Percentiles rank a stretch among this genome's conserved stretches.
Conservation (phyloP, 2,113 vertebrate genomes). For the Eptesicus fuscus region DNA sequence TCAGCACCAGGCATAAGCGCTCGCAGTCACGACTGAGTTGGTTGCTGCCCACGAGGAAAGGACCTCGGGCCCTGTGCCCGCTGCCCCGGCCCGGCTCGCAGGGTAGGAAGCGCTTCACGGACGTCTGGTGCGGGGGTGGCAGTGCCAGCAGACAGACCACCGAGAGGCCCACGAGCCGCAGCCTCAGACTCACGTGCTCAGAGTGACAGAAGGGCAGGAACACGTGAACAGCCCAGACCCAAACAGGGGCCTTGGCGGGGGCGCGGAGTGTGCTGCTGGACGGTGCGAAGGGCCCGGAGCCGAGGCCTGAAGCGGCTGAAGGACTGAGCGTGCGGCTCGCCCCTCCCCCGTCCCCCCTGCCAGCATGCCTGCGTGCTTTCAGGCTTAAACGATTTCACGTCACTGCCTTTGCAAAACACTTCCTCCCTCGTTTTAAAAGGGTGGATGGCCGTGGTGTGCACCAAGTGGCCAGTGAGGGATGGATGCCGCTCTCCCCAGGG, state of each 20-base stretch:
- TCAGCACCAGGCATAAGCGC: background rate
- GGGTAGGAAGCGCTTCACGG: fast-evolving
- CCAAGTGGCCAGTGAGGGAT: fast-evolving
- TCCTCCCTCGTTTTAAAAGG: background rate
- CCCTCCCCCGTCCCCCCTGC: too few species aligned
- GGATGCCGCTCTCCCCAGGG: background rate
- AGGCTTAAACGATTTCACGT: background rate
- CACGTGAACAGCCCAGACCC: fast-evolving
- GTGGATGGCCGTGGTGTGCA: fast-evolving
- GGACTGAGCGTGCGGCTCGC: too few species aligned
- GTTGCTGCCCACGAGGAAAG: background rate
- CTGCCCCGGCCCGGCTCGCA: fast-evolving
- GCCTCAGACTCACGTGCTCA: fast-evolving
- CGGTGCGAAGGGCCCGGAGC: too few species aligned
- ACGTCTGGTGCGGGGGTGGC: fast-evolving
- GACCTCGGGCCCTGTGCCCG: fast-evolving
- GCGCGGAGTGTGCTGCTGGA: fast-evolving
- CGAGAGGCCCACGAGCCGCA: fast-evolving
- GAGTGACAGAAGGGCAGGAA: background rate
- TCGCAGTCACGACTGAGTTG: background rate
- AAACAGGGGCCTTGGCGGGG: fast-evolving
- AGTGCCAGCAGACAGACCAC: fast-evolving
- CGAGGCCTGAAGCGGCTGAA: too few species aligned
- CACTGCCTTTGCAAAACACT: too few species aligned
- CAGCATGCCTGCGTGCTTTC: fast-evolving